These are phyloP conservation scores for Himalopsyche tibetana DNA, from an alignment of 2,888 invertebrate genomes.

Conservation along the genomic window DNA sequence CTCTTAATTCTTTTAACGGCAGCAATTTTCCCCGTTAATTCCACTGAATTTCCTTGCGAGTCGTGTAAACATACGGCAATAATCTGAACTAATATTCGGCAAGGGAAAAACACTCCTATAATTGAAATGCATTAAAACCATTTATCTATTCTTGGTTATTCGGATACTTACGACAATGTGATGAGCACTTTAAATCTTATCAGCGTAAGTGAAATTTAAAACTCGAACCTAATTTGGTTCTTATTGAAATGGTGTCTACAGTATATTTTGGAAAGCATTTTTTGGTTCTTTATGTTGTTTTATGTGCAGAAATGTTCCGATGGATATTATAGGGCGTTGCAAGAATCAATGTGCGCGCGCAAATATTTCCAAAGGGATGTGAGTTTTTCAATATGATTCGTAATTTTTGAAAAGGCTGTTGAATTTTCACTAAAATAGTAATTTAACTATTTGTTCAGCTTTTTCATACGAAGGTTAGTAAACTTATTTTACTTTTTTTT, in stretches of 20 bases:
- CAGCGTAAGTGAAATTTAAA: neutral
- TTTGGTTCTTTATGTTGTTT: conserved; percentile 43
- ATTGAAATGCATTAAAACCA: neutral
- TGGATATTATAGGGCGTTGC: conserved; percentile 57
- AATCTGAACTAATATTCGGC: neutral
- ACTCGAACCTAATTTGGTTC: neutral
- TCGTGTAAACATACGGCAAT: conserved; percentile 15
- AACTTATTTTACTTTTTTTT: too few relatives aligned
- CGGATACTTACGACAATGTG: neutral
- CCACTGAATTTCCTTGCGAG: neutral
- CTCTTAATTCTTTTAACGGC: neutral
- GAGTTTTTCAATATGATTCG: neutral
- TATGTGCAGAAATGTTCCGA: neutral
- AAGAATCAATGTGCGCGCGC: conserved; percentile 65
- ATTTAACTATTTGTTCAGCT: too few relatives aligned
- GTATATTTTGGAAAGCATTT: neutral
- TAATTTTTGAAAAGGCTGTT: conserved; percentile 9
- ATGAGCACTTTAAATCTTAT: neutral
- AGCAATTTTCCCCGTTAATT: neutral
- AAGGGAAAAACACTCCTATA: conserved; percentile 5
- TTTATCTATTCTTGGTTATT: neutral
- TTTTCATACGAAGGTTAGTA: too few relatives aligned
- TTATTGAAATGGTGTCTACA: neutral
- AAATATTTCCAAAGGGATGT: conserved; percentile 45
- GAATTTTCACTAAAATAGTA: neutral